Conservation (phyloP, 2,113 vertebrate genomes). For the Aegithalos caudatus region DNA sequence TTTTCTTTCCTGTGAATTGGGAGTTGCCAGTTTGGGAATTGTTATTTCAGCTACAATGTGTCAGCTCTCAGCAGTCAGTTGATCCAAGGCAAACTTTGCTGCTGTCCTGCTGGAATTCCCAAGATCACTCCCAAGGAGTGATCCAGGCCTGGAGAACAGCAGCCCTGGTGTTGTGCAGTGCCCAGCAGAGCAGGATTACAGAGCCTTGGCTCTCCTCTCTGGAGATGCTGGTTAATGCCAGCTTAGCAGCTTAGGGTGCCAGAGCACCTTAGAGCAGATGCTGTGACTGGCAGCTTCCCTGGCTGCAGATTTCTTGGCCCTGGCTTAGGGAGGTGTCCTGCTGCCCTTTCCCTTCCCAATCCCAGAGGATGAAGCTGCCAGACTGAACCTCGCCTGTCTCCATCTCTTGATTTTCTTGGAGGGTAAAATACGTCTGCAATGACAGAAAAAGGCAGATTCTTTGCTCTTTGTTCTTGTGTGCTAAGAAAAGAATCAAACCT, state of each 20-base stretch:
- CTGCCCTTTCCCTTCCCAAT: background rate
- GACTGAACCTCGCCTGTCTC: background rate
- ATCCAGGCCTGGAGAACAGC: background rate
- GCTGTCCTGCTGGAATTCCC: background rate
- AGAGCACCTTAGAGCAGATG: background rate
- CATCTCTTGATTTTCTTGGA: conserved; percentile 35
- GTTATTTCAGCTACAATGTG: background rate
- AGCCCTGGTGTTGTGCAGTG: background rate
- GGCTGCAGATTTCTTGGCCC: background rate
- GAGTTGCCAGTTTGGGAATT: background rate
- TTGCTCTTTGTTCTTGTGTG: background rate
- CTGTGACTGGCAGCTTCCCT: background rate
- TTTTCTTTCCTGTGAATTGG: background rate
- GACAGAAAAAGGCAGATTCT: background rate
- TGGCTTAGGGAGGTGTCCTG: background rate
- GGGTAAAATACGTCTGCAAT: background rate
- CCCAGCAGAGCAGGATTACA: background rate
- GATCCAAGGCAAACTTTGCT: background rate
- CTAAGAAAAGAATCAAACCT: background rate
- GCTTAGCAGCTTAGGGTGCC: background rate
- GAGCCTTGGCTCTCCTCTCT: background rate
- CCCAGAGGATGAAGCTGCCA: background rate
- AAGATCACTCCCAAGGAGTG: background rate
- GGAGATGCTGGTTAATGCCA: background rate
- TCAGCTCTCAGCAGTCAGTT: rapidly evolving